These are phyloP conservation scores for Pristionchus entomophagus DNA, from an alignment of 2,888 invertebrate species.

Conservation along the genomic window DNA sequence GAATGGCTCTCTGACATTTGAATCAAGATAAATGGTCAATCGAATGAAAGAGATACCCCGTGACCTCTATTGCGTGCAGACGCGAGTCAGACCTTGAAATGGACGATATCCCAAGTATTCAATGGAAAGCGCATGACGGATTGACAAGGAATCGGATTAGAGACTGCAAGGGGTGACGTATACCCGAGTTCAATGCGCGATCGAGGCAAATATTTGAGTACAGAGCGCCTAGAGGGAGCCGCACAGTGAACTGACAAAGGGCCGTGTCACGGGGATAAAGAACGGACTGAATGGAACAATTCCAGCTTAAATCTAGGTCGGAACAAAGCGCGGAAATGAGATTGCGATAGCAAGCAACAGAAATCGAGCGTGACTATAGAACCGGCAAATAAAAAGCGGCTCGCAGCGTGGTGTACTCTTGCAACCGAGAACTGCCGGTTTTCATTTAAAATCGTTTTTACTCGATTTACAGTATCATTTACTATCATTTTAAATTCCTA, in stretches of 20 bases:
- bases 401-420: no score
- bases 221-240: background rate
- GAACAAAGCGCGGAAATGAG: background rate
- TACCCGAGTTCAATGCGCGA: constrained; percentile 10
- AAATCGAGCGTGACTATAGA: background rate
- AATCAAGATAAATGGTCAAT: background rate
- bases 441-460: background rate
- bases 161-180: background rate
- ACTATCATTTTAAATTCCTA: no score
- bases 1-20: background rate
- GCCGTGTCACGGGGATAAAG: background rate
- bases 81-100: constrained; percentile 9
- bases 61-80: background rate
- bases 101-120: background rate
- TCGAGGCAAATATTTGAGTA: constrained; percentile 24
- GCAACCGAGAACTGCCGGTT: no score
- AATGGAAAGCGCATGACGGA: background rate
- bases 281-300: background rate
- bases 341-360: background rate
- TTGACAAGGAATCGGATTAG: background rate
- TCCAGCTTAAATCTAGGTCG: constrained; percentile 9
- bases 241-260: background rate
- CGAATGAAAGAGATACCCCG: background rate
- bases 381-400: background rate
- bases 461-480: no score